Percentiles rank a stretch among this genome's conserved stretches.
Evolutionary conservation across 2,113 vertebrate genomes (phyloP).

Genomic region (Sylvia atricapilla): DNA sequence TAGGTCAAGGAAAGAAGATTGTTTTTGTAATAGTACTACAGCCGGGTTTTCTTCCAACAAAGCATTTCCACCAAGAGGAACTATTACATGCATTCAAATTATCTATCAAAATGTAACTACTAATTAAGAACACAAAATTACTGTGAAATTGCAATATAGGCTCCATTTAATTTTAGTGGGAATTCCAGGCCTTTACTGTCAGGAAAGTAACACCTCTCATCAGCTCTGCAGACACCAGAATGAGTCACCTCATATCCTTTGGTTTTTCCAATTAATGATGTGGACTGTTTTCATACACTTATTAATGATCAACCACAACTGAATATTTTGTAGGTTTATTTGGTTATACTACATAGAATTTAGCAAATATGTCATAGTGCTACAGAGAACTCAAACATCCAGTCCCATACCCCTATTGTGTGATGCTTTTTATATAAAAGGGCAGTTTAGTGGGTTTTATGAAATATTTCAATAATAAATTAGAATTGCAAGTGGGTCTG

Average conservation of each 20-base stretch:
- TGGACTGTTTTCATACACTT: constrained; percentile 24
- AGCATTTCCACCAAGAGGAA: neutral
- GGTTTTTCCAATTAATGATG: constrained; percentile 38
- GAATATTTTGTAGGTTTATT: neutral
- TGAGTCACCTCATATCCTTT: neutral
- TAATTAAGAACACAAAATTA: constrained; percentile 63
- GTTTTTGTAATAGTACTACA: neutral
- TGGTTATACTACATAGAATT: neutral
- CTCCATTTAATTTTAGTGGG: constrained; percentile 46
- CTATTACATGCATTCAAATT: constrained; percentile 18
- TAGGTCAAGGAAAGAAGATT: neutral
- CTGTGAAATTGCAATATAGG: constrained; percentile 63
- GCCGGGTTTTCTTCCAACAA: neutral
- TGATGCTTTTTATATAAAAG: neutral
- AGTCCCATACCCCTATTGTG: neutral
- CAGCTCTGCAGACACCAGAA: constrained; percentile 6
- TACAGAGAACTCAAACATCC: neutral
- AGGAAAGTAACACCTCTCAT: constrained; percentile 49
- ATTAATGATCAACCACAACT: neutral
- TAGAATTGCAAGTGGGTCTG: neutral
- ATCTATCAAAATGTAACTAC: constrained; percentile 54
- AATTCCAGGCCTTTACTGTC: constrained; percentile 23
- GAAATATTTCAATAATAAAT: neutral
- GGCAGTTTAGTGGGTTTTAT: neutral
- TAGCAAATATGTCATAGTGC: neutral